phyloP scores from a whole-genome alignment of 23 tunicate species.

The Styela plicata region DNA sequence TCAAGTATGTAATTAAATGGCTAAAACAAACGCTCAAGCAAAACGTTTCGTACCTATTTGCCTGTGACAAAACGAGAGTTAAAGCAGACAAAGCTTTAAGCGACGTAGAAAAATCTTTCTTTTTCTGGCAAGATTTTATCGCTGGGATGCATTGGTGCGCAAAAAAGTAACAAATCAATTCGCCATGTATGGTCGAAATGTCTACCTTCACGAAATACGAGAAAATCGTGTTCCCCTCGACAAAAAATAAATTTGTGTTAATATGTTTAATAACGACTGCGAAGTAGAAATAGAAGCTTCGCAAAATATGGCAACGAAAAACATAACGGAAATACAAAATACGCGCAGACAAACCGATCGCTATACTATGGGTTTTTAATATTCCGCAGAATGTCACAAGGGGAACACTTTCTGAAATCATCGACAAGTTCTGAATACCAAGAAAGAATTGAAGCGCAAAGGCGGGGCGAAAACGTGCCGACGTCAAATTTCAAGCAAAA shows the following conservation, averaged over 20 bases:
- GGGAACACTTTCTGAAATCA: neutral
- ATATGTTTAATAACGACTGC: too few relatives aligned
- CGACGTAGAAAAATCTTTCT: neutral
- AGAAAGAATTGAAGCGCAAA: neutral
- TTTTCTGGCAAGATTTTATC: neutral
- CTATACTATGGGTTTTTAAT: too few relatives aligned
- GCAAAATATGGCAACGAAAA: too few relatives aligned
- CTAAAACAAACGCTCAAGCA: neutral
- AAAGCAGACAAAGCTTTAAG: too few relatives aligned
- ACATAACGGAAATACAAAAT: too few relatives aligned
- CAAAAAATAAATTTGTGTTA: too few relatives aligned
- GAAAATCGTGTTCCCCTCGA: neutral
- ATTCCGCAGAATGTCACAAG: too few relatives aligned
- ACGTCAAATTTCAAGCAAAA: neutral
- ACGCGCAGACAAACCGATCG: too few relatives aligned
- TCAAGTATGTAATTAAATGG: neutral
- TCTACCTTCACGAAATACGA: neutral
- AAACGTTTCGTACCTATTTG: neutral
- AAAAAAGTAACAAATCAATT: slow-evolving; percentile 1
- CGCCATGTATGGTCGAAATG: slow-evolving; percentile 20
- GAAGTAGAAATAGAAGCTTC: too few relatives aligned
- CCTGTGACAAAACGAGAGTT: too few relatives aligned
- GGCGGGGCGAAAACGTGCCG: neutral
- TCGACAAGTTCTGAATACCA: neutral
- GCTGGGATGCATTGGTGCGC: slow-evolving; percentile 1